Conservation (phyloP, 2,113 vertebrate genomes). For the Todiramphus saurophagus region DNA sequence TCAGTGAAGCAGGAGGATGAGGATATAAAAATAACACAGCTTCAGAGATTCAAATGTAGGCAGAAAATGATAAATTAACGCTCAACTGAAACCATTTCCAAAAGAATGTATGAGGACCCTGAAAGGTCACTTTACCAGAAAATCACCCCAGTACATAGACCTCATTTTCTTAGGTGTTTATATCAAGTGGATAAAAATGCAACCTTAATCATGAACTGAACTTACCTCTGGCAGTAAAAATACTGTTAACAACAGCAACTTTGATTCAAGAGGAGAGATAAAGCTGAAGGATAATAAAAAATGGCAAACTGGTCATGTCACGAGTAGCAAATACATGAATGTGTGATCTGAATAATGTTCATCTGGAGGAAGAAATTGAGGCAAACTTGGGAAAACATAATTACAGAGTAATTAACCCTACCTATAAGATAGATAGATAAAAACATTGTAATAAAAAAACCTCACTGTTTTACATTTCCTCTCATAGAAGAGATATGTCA, state of each 20-base stretch:
- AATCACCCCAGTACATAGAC: not conserved
- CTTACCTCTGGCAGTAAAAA: not conserved
- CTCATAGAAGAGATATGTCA: not conserved
- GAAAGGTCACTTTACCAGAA: not conserved
- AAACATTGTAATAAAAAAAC: not conserved
- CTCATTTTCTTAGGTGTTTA: not conserved
- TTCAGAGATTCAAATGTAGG: not conserved
- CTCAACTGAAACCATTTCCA: not conserved
- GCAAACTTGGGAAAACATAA: conserved; percentile 6
- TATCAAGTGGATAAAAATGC: not conserved
- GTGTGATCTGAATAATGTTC: not conserved
- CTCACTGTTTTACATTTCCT: not conserved
- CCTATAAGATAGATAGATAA: conserved; percentile 1
- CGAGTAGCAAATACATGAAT: not conserved
- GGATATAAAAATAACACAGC: not conserved
- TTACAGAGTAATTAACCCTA: conserved; percentile 18
- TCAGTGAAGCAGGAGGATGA: not conserved
- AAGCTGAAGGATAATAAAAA: conserved; percentile 12
- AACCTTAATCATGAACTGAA: not conserved
- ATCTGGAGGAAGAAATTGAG: not conserved
- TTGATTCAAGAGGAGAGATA: not conserved
- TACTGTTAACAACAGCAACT: not conserved
- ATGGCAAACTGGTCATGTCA: not conserved
- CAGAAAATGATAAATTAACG: not conserved
- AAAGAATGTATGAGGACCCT: not conserved